Conservation (phyloP, 2,888 invertebrate species). For the Leptinotarsa rubiginosa region DNA sequence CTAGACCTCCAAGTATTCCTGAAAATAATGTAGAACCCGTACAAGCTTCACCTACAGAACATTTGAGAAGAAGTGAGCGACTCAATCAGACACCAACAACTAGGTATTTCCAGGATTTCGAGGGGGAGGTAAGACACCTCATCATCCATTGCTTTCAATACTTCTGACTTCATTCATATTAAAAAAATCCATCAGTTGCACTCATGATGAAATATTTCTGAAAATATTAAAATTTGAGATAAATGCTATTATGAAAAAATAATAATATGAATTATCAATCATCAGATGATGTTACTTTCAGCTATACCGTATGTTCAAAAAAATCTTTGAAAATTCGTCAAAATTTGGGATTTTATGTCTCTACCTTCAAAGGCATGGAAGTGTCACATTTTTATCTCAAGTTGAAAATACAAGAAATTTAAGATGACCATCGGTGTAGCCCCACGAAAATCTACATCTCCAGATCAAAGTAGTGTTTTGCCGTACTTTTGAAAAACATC, state of each 20-base stretch:
- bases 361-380: too few relatives aligned
- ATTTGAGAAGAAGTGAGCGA: conserved; percentile 13
- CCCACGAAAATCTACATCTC: neutral
- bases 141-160: conserved; percentile 5
- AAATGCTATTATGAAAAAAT: neutral
- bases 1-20: neutral
- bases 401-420: neutral
- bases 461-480: neutral
- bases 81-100: conserved; percentile 5
- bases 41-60: conserved; percentile 10
- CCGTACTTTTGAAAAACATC: neutral
- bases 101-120: conserved; percentile 18
- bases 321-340: neutral
- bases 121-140: conserved; percentile 14
- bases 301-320: neutral
- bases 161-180: neutral
- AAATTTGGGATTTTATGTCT: neutral
- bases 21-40: conserved; percentile 2
- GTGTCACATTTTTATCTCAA: neutral
- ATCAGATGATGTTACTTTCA: neutral
- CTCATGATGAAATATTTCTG: neutral
- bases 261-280: neutral
- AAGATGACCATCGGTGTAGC: neutral
- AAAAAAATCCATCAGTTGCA: neutral
- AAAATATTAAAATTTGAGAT: neutral